These are phyloP conservation scores for Orussus abietinus DNA, from an alignment of 1,140 invertebrate genomes.

Conservation along the genomic window DNA sequence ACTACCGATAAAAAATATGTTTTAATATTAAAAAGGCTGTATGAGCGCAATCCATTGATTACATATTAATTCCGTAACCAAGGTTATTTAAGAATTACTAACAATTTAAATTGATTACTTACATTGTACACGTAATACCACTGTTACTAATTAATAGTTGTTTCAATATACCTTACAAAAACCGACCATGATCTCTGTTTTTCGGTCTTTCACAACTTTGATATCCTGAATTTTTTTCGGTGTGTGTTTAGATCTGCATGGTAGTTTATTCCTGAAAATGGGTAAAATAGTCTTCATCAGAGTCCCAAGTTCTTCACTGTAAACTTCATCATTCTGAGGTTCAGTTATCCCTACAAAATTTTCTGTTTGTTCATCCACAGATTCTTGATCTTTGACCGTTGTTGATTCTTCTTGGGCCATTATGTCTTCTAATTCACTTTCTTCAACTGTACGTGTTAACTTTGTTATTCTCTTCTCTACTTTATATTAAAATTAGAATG, in stretches of 20 bases:
- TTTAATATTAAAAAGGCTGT: not conserved
- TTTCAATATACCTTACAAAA: conserved; percentile 55
- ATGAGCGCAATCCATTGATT: too few species aligned
- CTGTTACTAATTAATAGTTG: not conserved
- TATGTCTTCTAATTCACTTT: too few species aligned
- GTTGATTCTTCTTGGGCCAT: too few species aligned
- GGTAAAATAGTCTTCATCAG: conserved; percentile 18
- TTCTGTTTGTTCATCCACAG: too few species aligned
- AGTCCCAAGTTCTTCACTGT: too few species aligned
- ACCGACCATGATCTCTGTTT: conserved; percentile 58
- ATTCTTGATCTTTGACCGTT: too few species aligned
- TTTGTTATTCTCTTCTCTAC: too few species aligned
- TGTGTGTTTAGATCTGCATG: conserved; percentile 58
- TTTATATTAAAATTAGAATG: too few species aligned
- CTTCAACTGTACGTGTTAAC: too few species aligned
- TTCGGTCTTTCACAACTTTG: conserved; percentile 43
- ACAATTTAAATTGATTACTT: not conserved
- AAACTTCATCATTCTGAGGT: not conserved
- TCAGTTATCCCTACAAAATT: not conserved
- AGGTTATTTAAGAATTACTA: too few species aligned
- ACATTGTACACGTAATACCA: not conserved
- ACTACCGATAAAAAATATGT: too few species aligned
- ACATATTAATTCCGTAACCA: too few species aligned
- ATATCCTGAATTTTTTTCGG: conserved; percentile 47
- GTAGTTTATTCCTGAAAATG: conserved; percentile 57